Percentiles rank a stretch among this genome's conserved stretches.
Conservation (phyloP, 1,140 invertebrate species). For the Tetramorium simillimum region DNA sequence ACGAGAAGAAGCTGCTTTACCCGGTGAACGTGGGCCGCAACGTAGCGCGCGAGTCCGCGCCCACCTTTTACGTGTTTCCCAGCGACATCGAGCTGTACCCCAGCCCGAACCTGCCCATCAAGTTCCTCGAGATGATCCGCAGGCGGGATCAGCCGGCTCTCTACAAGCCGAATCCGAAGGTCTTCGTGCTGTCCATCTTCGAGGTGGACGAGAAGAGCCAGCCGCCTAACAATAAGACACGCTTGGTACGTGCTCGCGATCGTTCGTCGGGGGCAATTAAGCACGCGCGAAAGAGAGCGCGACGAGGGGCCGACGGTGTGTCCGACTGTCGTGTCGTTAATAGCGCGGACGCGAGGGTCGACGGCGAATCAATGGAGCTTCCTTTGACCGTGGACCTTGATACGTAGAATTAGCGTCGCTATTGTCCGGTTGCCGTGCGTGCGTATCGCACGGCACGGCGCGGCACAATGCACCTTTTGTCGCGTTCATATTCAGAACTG, state of each 20-base stretch:
- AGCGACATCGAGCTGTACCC: conserved; percentile 96
- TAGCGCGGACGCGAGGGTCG: conserved; percentile 61
- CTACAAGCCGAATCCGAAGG: conserved; percentile 89
- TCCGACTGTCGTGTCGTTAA: conserved; percentile 56
- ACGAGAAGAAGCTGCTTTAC: conserved; percentile 92
- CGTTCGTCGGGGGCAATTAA: conserved; percentile 44
- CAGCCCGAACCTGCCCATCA: conserved; percentile 90
- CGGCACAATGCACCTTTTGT: conserved; percentile 51
- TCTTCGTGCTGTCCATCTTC: conserved; percentile 93
- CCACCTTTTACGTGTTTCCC: conserved; percentile 93
- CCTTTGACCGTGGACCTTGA: conserved; percentile 75
- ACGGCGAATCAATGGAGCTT: conserved; percentile 69
- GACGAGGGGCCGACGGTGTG: conserved; percentile 24
- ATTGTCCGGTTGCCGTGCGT: conserved; percentile 14
- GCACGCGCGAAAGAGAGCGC: conserved; percentile 37
- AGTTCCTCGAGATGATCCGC: conserved; percentile 93
- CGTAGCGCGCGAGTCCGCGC: conserved; percentile 92
- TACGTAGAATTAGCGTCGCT: conserved; percentile 60
- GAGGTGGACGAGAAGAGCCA: conserved; percentile 91
- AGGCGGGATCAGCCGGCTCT: conserved; percentile 89
- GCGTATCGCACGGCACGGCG: conserved; percentile 15
- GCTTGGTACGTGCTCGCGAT: conserved; percentile 84
- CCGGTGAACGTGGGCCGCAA: conserved; percentile 96
- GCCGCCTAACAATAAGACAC: conserved; percentile 91
- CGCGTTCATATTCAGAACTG: conserved; percentile 25